Conservation (phyloP, 2,797 vertebrate genomes). For the Percopsis omiscomaycus region DNA sequence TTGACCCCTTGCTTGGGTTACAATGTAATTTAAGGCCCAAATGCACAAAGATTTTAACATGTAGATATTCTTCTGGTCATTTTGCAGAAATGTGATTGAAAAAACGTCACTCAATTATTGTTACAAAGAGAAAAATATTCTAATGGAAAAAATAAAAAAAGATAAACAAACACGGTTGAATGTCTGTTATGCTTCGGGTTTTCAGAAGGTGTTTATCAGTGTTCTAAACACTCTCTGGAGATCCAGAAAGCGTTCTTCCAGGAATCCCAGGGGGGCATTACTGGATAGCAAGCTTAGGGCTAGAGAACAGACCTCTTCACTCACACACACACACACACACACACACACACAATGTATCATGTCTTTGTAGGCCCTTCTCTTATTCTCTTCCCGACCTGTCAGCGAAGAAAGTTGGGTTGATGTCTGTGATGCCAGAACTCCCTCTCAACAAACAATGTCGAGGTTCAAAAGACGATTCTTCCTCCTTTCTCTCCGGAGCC, state of each 20-base stretch:
- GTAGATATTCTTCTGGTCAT: conserved; percentile 62
- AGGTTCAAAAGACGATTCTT: conserved; percentile 71
- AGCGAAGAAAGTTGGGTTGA: conserved; percentile 57
- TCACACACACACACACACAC: conserved; percentile 9
- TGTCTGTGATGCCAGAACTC: conserved; percentile 67
- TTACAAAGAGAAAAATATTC: background rate
- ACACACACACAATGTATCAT: conserved; percentile 31
- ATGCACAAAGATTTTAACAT: conserved; percentile 57
- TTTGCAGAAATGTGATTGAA: background rate
- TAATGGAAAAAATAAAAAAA: background rate
- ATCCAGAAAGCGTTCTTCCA: conserved; percentile 46
- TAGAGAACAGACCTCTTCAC: conserved; percentile 47
- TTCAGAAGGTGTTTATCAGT: conserved; percentile 54
- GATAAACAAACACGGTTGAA: conserved; percentile 18
- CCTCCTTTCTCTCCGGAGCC: conserved; percentile 66
- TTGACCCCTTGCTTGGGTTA: conserved; percentile 70
- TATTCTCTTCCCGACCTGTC: conserved; percentile 54
- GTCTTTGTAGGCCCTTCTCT: conserved; percentile 47
- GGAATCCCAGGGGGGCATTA: conserved; percentile 50
- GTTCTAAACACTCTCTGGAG: conserved; percentile 33
- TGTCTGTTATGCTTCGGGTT: conserved; percentile 31
- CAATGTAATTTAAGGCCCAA: conserved; percentile 65
- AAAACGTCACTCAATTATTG: background rate
- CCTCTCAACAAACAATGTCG: conserved; percentile 63
- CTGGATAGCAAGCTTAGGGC: conserved; percentile 39